Percentiles rank a stretch among this genome's conserved stretches.
Evolutionary conservation across 1,140 invertebrate genomes (phyloP).

Genomic region (Platyscapa corneri): DNA sequence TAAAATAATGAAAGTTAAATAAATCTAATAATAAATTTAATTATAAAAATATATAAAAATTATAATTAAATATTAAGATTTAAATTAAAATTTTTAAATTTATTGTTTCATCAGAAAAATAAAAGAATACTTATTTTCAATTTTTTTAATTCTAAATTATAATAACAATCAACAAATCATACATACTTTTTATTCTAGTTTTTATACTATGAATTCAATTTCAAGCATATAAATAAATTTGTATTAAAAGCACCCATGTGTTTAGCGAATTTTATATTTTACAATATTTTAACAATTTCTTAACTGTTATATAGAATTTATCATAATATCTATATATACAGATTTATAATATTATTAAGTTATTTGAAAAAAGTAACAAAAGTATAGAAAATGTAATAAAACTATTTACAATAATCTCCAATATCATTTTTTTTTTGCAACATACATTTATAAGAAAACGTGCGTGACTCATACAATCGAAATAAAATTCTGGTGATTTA

Average conservation of each 20-base stretch:
- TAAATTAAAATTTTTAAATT: not conserved
- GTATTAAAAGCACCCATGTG: constrained; percentile 58
- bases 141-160: no score
- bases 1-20: not conserved
- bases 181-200: not conserved
- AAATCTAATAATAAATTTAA: no score
- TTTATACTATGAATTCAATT: constrained; percentile 35
- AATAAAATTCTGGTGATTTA: constrained; percentile 12
- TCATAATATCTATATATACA: constrained; percentile 44
- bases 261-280: constrained; percentile 53
- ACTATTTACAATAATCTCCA: constrained; percentile 41
- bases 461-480: not conserved
- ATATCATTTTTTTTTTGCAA: constrained; percentile 22
- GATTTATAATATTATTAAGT: constrained; percentile 38
- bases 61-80: no score
- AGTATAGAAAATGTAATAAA: constrained; percentile 45
- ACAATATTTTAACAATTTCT: constrained; percentile 49
- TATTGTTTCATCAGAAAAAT: not conserved
- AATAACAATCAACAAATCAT: no score
- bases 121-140: constrained; percentile 1
- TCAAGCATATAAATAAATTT: constrained; percentile 24
- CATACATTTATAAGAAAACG: constrained; percentile 17
- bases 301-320: constrained; percentile 52
- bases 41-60: not conserved
- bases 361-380: constrained; percentile 49